Conservation (phyloP, 1,140 invertebrate genomes). For the Drosophila grimshawi region DNA sequence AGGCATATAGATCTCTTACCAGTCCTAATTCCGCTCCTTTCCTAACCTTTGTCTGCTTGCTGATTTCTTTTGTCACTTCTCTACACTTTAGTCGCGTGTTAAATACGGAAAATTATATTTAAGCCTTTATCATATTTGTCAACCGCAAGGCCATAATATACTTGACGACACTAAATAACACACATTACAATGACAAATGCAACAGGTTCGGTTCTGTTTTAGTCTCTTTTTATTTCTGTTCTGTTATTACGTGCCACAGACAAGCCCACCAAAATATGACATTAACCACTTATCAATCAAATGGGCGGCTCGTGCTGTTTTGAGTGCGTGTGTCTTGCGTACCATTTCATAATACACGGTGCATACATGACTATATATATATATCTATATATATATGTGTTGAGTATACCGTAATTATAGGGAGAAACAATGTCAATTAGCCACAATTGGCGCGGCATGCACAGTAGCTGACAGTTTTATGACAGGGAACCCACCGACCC, state of each 20-base stretch:
- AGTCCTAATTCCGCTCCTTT: too few relatives aligned
- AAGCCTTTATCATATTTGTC: neutral
- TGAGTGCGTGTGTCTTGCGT: slow-evolving; percentile 1
- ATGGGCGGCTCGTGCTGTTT: slow-evolving; percentile 20
- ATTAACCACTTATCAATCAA: slow-evolving; percentile 11
- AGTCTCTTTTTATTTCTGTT: neutral
- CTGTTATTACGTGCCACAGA: slow-evolving; percentile 8
- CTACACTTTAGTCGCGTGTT: too few relatives aligned
- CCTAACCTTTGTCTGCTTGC: too few relatives aligned
- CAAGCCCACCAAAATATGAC: neutral
- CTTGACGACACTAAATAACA: too few relatives aligned
- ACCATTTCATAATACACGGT: neutral
- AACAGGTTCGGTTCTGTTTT: slow-evolving; percentile 6
- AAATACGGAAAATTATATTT: too few relatives aligned
- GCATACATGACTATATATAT: neutral
- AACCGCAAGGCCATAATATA: too few relatives aligned
- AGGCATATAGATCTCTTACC: too few relatives aligned
- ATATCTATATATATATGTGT: neutral
- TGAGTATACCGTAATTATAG: slow-evolving; percentile 25
- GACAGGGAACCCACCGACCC: neutral
- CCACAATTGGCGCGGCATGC: slow-evolving; percentile 15
- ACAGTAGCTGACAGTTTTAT: slow-evolving; percentile 30
- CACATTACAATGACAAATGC: neutral
- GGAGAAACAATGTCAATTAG: slow-evolving; percentile 28
- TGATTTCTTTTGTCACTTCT: too few relatives aligned